Evolutionary conservation across 2,888 invertebrate genomes (phyloP).

Genomic region (Ophion obscuratus): DNA sequence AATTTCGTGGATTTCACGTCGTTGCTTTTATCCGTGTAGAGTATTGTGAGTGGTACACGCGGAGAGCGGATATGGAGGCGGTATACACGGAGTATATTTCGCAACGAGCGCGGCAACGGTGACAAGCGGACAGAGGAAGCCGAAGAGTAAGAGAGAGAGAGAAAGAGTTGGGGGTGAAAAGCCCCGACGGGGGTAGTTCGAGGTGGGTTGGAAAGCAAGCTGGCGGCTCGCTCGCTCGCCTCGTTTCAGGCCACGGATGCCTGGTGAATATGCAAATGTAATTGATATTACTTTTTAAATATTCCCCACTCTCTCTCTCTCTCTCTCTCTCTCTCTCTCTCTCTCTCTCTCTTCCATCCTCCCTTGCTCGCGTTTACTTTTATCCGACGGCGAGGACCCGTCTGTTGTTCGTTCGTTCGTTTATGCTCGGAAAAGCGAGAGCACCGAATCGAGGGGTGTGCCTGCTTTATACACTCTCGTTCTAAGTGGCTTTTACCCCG

Average conservation of each 20-base stretch:
- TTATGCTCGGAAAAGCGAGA: slow-evolving; percentile 63
- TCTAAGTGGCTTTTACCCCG: slow-evolving; percentile 81
- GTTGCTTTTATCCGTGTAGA: slow-evolving; percentile 14
- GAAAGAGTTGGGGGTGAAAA: slow-evolving; percentile 60
- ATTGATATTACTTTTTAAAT: slow-evolving; percentile 84
- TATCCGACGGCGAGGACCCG: slow-evolving; percentile 72
- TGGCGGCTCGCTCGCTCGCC: slow-evolving; percentile 61
- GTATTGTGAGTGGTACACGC: slow-evolving; percentile 34
- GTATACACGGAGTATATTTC: slow-evolving; percentile 42
- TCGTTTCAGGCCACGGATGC: slow-evolving; percentile 70
- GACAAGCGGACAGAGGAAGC: slow-evolving; percentile 61
- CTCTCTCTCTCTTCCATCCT: slow-evolving; percentile 55
- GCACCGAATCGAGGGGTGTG: slow-evolving; percentile 74
- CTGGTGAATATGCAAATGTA: slow-evolving; percentile 83
- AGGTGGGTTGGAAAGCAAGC: slow-evolving; percentile 71
- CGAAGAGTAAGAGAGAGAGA: slow-evolving; percentile 60
- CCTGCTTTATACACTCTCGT: slow-evolving; percentile 80
- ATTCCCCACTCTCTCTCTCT: slow-evolving; percentile 79
- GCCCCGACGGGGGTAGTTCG: slow-evolving; percentile 65
- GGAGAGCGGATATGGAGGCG: slow-evolving; percentile 46
- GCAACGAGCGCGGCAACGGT: slow-evolving; percentile 58
- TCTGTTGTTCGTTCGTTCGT: slow-evolving; percentile 77
- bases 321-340: slow-evolving; percentile 50
- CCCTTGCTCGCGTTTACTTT: slow-evolving; percentile 58
- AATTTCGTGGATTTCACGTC: slow-evolving; percentile 60